Evolutionary conservation across 1,140 invertebrate species (phyloP).

Genomic region (Bursaphelenchus mucronatus): DNA sequence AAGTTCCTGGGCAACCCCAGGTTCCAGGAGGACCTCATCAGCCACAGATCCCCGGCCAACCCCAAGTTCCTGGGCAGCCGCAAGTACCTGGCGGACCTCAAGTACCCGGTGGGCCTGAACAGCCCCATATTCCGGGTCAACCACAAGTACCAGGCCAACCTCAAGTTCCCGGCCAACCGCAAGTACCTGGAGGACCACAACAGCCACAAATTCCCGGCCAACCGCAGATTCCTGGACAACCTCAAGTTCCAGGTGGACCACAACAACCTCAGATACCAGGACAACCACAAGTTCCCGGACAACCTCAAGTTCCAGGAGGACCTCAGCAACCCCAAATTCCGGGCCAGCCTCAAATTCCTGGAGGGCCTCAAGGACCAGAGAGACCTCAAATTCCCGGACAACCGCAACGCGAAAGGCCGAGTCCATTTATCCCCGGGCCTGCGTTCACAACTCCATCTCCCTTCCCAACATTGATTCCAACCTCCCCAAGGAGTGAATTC

Average conservation of each 20-base stretch:
- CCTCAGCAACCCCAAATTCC: slow-evolving; percentile 12
- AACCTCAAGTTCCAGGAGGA: no score
- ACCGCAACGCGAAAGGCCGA: slow-evolving; percentile 20
- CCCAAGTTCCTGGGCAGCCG: slow-evolving; percentile 12
- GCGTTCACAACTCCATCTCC: slow-evolving; percentile 5
- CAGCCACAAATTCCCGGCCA: slow-evolving; percentile 6
- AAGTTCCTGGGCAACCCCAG: slow-evolving; percentile 9
- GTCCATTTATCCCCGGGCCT: slow-evolving; percentile 1
- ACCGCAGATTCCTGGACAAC: slow-evolving; percentile 14
- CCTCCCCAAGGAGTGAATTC: not conserved
- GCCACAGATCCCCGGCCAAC: slow-evolving; percentile 7
- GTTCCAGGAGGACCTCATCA: slow-evolving; percentile 4
- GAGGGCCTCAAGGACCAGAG: slow-evolving; percentile 6
- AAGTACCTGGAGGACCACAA: slow-evolving; percentile 16
- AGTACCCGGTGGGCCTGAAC: slow-evolving; percentile 24
- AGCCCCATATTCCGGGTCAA: slow-evolving; percentile 25
- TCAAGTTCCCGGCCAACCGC: slow-evolving; percentile 17
- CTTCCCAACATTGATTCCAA: not conserved
- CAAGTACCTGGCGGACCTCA: slow-evolving; percentile 1
- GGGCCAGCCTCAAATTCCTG: slow-evolving; percentile 2
- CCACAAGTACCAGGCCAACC: slow-evolving; percentile 23
- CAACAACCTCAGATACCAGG: no score
- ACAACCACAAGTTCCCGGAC: no score
- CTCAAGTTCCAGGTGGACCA: no score
- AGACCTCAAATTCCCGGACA: not conserved